phyloP scores from a whole-genome alignment of 92 coral and sea anemone genomes.

The Blastomussa wellsi region DNA sequence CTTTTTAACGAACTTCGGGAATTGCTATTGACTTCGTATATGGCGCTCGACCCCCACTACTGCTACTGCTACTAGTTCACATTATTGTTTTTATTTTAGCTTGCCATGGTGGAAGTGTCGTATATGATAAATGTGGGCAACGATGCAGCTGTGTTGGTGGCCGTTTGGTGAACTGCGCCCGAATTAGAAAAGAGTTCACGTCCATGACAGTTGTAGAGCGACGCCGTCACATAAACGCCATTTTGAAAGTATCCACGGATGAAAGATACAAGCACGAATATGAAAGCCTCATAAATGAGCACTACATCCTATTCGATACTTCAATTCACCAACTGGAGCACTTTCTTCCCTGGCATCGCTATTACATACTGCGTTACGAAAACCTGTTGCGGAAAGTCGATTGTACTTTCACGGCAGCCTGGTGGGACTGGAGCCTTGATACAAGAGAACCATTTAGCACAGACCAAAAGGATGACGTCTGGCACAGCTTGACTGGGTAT shows the following conservation, averaged over 20 bases:
- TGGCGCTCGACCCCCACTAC: too few relatives aligned
- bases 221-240: constrained; percentile 40
- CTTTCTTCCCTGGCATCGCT: constrained; percentile 78
- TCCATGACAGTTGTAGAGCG: constrained; percentile 54
- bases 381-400: constrained; percentile 64
- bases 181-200: constrained; percentile 71
- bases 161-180: constrained; percentile 27
- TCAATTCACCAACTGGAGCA: constrained; percentile 35
- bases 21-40: too few relatives aligned
- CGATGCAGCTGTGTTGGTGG: constrained; percentile 51
- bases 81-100: not conserved
- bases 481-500: constrained; percentile 43
- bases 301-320: constrained; percentile 26
- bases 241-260: constrained; percentile 51
- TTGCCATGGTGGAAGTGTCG: not conserved
- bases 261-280: constrained; percentile 39
- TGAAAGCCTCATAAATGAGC: constrained; percentile 39
- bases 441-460: constrained; percentile 14
- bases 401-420: constrained; percentile 69
- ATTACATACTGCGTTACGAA: constrained; percentile 58
- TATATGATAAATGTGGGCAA: constrained; percentile 57
- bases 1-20: too few relatives aligned
- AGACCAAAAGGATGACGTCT: not conserved
- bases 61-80: too few relatives aligned
- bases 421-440: constrained; percentile 68